Percentiles rank a stretch among this genome's conserved stretches.
These are phyloP conservation scores for Rousettus leschenaultii DNA, from an alignment of 2,113 vertebrate species.

Conservation along the genomic window DNA sequence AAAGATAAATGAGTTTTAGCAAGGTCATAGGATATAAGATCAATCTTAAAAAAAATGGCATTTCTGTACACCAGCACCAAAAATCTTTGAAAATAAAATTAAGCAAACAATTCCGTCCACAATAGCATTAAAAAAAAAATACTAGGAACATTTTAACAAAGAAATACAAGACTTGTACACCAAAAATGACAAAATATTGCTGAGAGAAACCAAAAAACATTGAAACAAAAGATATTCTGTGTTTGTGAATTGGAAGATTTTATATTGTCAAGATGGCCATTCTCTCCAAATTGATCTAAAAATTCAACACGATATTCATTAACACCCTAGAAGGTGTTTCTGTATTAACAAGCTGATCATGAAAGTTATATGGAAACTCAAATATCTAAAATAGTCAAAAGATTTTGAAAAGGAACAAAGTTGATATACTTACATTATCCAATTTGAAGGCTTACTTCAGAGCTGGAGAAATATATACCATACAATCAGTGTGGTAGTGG, in stretches of 20 bases:
- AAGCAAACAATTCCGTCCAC: not conserved
- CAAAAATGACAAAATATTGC: not conserved
- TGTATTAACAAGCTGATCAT: not conserved
- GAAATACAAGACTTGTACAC: not conserved
- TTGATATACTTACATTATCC: not conserved
- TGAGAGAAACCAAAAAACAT: not conserved
- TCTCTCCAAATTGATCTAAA: not conserved
- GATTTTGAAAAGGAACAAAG: not conserved
- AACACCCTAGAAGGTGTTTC: not conserved
- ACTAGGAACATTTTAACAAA: not conserved
- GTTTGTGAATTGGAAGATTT: not conserved
- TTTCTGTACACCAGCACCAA: not conserved
- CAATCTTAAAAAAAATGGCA: not conserved
- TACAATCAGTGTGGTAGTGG: not conserved
- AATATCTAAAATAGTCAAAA: conserved; percentile 12
- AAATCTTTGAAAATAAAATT: not conserved
- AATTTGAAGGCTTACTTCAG: not conserved
- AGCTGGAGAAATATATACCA: not conserved
- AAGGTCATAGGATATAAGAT: not conserved
- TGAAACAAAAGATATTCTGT: not conserved
- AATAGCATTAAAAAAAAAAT: not conserved
- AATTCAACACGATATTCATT: not conserved
- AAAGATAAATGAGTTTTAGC: not conserved
- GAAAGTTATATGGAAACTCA: not conserved
- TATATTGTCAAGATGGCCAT: not conserved